Evolutionary conservation across 2,797 vertebrate genomes (phyloP).

Genomic region (Pangasius sanitwongsei): DNA sequence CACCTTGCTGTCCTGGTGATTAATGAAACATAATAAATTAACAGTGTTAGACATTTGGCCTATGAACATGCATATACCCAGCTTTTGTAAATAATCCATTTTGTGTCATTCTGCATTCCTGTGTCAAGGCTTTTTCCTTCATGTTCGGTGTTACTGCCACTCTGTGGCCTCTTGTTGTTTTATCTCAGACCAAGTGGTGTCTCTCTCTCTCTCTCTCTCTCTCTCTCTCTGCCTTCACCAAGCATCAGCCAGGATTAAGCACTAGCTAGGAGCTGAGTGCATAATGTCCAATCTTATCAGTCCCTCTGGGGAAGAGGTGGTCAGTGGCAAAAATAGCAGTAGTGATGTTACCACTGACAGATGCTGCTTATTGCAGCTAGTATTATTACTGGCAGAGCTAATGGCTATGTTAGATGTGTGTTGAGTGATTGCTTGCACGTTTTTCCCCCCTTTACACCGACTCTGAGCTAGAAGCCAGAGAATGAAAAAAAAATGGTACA

Average conservation of each 20-base stretch:
- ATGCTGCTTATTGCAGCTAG: slow-evolving; percentile 21
- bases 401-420: slow-evolving; percentile 4
- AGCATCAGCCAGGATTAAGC: slow-evolving; percentile 34
- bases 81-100: background rate
- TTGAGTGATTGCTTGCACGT: background rate
- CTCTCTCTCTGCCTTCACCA: slow-evolving; percentile 30
- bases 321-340: slow-evolving; percentile 40
- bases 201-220: slow-evolving; percentile 13
- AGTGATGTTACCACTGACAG: slow-evolving; percentile 33
- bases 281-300: slow-evolving; percentile 50
- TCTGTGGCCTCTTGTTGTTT: slow-evolving; percentile 43
- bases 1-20: background rate
- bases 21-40: background rate
- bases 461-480: background rate
- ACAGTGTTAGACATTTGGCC: background rate
- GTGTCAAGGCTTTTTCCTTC: slow-evolving; percentile 13
- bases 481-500: background rate
- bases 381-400: slow-evolving; percentile 17
- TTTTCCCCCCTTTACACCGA: background rate
- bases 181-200: slow-evolving; percentile 7
- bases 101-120: slow-evolving; percentile 14
- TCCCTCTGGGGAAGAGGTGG: slow-evolving; percentile 43
- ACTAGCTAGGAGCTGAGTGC: slow-evolving; percentile 47
- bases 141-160: slow-evolving; percentile 34
- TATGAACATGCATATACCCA: background rate